Percentiles rank a stretch among this genome's conserved stretches.
Conservation (phyloP, 1,140 invertebrate genomes). For the Himalopsyche phryganea region DNA sequence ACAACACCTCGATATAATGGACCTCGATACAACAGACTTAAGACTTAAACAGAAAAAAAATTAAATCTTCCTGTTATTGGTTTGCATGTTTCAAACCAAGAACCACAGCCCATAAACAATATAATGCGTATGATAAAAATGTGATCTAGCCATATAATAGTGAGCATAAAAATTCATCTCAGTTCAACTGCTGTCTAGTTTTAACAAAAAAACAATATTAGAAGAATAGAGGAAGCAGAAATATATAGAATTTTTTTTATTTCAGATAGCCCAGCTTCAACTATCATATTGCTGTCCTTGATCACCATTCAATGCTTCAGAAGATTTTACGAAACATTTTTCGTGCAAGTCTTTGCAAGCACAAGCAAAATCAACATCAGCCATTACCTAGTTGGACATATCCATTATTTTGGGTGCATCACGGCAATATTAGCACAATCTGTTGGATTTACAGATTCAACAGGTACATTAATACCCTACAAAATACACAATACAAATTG, state of each 20-base stretch:
- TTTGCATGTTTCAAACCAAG: no score
- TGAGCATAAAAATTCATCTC: no score
- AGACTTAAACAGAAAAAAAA: no score
- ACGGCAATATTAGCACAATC: conserved; percentile 68
- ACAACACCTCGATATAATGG: background rate
- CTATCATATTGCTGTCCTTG: conserved; percentile 57
- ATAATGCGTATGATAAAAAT: no score
- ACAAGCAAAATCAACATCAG: conserved; percentile 72
- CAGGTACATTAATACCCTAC: conserved; percentile 7
- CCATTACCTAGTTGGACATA: conserved; percentile 71
- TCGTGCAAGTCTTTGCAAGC: conserved; percentile 73
- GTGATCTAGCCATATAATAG: no score
- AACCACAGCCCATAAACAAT: no score
- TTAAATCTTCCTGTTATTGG: no score
- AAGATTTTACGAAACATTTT: conserved; percentile 75
- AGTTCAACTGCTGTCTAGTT: no score
- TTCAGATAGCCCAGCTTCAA: conserved; percentile 56
- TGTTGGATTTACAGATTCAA: conserved; percentile 62
- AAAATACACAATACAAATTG: background rate
- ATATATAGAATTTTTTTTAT: conserved; percentile 35
- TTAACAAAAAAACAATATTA: no score
- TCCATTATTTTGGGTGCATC: conserved; percentile 71
- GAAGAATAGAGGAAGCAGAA: no score
- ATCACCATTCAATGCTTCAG: conserved; percentile 66
- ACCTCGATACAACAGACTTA: background rate